These are phyloP conservation scores for Minunthozetes semirufus DNA, from an alignment of 2,888 invertebrate genomes.

Conservation along the genomic window DNA sequence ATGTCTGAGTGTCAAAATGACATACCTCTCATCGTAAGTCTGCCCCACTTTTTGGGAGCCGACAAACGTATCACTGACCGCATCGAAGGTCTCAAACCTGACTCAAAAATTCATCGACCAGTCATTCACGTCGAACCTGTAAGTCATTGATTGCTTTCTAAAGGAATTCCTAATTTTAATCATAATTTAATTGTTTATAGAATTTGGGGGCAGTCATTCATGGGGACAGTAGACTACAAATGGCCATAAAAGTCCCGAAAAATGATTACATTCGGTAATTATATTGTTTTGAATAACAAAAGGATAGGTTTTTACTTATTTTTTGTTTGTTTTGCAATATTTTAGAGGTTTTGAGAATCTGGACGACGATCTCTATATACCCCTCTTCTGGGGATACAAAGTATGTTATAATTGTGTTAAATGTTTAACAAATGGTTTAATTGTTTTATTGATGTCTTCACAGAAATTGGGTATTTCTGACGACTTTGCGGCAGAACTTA, in stretches of 20 bases:
- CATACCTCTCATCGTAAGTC: conserved; percentile 41
- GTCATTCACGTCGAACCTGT: conserved; percentile 35
- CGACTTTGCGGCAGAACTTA: conserved; percentile 24
- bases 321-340: conserved; percentile 32
- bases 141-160: neutral
- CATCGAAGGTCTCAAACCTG: conserved; percentile 40
- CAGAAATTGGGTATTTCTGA: conserved; percentile 37
- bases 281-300: neutral
- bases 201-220: conserved; percentile 33
- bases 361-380: conserved; percentile 32
- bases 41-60: conserved; percentile 41
- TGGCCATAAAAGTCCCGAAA: conserved; percentile 29
- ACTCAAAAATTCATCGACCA: conserved; percentile 39
- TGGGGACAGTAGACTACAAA: conserved; percentile 34
- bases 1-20: conserved; percentile 35
- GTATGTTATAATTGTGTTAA: conserved; percentile 20
- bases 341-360: conserved; percentile 45
- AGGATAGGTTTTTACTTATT: too few species aligned
- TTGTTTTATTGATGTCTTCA: neutral
- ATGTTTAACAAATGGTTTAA: neutral
- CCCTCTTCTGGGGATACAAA: conserved; percentile 36
- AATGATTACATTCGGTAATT: conserved; percentile 34
- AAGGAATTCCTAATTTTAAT: neutral
- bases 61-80: conserved; percentile 37
- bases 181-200: neutral